Conservation (phyloP, 2,888 invertebrate genomes). For the Carterocephalus palaemon region DNA sequence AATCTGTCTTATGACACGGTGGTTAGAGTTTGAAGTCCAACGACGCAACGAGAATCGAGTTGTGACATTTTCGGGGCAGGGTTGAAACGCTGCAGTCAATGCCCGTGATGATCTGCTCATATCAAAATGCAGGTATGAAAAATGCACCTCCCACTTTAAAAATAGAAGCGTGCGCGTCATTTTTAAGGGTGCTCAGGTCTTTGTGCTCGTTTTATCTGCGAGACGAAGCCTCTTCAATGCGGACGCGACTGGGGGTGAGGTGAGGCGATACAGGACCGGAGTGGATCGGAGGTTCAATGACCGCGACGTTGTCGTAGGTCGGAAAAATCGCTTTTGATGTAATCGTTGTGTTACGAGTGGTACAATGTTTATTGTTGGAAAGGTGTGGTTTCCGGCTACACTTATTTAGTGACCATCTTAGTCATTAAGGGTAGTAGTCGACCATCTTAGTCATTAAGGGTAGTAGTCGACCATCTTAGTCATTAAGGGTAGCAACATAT, state of each 20-base stretch:
- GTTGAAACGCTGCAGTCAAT: constrained; percentile 6
- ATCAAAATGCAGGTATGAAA: constrained; percentile 46
- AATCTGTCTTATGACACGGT: not conserved
- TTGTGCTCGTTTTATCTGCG: constrained; percentile 59
- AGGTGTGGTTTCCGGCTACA: no score
- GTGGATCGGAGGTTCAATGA: constrained; percentile 41
- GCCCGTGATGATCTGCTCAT: constrained; percentile 15
- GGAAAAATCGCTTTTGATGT: constrained; percentile 31
- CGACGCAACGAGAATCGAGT: not conserved
- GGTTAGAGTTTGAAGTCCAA: not conserved
- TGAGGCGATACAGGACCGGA: constrained; percentile 19
- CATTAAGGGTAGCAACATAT: no score
- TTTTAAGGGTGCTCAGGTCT: constrained; percentile 49
- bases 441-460: no score
- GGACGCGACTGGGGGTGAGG: constrained; percentile 31
- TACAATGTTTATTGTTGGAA: no score
- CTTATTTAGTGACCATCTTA: no score
- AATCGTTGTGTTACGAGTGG: constrained; percentile 16
- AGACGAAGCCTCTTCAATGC: constrained; percentile 45
- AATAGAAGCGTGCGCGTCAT: constrained; percentile 52
- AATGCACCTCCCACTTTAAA: constrained; percentile 54
- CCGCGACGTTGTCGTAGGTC: constrained; percentile 43
- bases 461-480: no score
- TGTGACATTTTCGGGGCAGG: not conserved
- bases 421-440: no score